phyloP scores from a whole-genome alignment of 2,888 invertebrate species.

The Blera fallax region DNA sequence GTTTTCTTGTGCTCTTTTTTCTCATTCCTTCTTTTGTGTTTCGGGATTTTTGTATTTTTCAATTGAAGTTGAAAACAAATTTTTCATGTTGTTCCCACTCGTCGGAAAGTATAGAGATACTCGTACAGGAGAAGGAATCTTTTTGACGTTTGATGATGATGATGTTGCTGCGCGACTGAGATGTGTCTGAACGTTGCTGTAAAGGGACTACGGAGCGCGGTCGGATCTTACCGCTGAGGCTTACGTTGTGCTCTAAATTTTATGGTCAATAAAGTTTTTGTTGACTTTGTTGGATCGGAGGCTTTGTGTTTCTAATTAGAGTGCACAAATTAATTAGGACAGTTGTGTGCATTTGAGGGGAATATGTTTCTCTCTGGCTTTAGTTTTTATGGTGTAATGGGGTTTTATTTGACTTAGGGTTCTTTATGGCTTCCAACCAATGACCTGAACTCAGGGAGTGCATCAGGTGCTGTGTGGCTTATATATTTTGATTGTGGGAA shows the following conservation, averaged over 20 bases:
- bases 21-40: neutral
- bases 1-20: conserved; percentile 26
- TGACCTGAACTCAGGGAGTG: neutral
- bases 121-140: neutral
- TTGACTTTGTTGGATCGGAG: conserved; percentile 10
- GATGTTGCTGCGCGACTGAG: neutral
- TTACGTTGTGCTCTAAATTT: conserved; percentile 50
- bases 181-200: too few relatives aligned
- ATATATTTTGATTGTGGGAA: neutral
- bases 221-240: neutral
- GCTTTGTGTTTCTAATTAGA: conserved; percentile 7
- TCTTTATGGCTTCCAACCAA: conserved; percentile 21
- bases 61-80: conserved; percentile 28
- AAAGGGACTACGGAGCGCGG: neutral
- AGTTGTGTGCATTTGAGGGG: conserved; percentile 7
- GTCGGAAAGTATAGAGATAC: neutral
- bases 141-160: conserved; percentile 1
- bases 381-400: neutral
- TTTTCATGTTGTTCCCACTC: conserved; percentile 6
- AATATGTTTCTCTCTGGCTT: neutral
- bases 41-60: neutral
- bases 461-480: neutral
- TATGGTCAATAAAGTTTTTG: conserved; percentile 64
- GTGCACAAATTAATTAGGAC: conserved; percentile 53
- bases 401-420: conserved; percentile 13